These are phyloP conservation scores for Leptinotarsa juncta DNA, from an alignment of 2,888 invertebrate genomes.

Conservation along the genomic window DNA sequence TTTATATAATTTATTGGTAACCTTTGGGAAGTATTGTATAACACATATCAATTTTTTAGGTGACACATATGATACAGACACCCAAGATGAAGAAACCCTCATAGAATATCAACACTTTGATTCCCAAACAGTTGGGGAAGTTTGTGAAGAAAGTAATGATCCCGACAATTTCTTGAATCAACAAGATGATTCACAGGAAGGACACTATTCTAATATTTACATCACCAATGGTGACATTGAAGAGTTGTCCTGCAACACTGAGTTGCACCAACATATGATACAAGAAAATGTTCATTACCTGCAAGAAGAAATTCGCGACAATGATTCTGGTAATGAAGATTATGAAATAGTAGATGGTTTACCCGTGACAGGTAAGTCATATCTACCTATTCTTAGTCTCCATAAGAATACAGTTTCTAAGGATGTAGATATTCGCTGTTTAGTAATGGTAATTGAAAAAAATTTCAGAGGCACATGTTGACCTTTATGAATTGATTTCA, in stretches of 20 bases:
- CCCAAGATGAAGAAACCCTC: constrained; percentile 32
- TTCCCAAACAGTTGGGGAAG: constrained; percentile 29
- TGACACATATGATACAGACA: constrained; percentile 25
- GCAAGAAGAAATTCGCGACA: constrained; percentile 20
- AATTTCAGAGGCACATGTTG: too few species aligned
- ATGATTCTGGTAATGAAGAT: constrained; percentile 53
- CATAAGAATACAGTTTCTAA: too few species aligned
- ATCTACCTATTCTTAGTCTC: neutral
- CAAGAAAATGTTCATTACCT: constrained; percentile 22
- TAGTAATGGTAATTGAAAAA: too few species aligned
- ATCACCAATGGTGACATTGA: constrained; percentile 32
- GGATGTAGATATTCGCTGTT: too few species aligned
- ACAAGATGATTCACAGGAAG: neutral
- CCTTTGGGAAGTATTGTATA: too few species aligned
- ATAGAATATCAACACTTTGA: constrained; percentile 38
- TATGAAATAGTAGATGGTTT: constrained; percentile 58
- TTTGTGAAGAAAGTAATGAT: constrained; percentile 29
- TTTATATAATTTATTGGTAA: too few species aligned
- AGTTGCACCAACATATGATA: constrained; percentile 32
- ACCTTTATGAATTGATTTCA: too few species aligned
- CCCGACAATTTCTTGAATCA: constrained; percentile 9
- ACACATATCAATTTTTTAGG: constrained; percentile 9
- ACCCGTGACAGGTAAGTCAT: constrained; percentile 55
- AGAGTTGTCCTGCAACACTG: constrained; percentile 28
- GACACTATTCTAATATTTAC: constrained; percentile 34